phyloP scores from a whole-genome alignment of 2,888 invertebrate species.

The Drosophila koepferae region DNA sequence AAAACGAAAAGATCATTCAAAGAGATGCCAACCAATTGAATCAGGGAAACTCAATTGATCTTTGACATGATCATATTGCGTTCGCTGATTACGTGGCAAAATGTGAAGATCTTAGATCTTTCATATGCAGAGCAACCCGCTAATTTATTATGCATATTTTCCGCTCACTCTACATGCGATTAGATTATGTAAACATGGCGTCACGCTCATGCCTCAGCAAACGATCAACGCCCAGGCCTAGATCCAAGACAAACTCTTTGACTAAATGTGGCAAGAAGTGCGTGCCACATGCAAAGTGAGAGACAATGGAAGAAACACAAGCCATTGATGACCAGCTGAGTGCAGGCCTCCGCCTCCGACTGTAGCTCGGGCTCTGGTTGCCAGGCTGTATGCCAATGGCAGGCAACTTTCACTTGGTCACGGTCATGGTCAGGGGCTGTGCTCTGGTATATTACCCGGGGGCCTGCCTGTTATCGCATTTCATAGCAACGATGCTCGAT shows the following conservation, averaged over 20 bases:
- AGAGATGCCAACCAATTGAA: constrained; percentile 1
- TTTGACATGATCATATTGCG: constrained; percentile 18
- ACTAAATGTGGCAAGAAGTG: constrained; percentile 33
- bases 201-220: constrained; percentile 54
- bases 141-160: constrained; percentile 69
- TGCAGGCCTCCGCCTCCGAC: constrained; percentile 32
- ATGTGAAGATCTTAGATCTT: constrained; percentile 29
- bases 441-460: constrained; percentile 14
- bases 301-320: constrained; percentile 36
- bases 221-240: constrained; percentile 50
- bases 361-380: neutral
- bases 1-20: neutral
- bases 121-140: constrained; percentile 29
- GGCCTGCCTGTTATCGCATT: constrained; percentile 57
- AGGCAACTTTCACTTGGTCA: constrained; percentile 75
- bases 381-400: constrained; percentile 41
- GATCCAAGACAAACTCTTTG: constrained; percentile 23
- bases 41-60: constrained; percentile 26
- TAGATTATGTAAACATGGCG: constrained; percentile 68
- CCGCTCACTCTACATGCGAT: constrained; percentile 66
- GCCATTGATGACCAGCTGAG: constrained; percentile 45
- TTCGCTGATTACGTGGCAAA: constrained; percentile 23
- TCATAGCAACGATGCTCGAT: constrained; percentile 25
- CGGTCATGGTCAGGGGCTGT: constrained; percentile 67
- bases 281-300: constrained; percentile 64